These are phyloP conservation scores for Junonia oenone DNA, from an alignment of 2,888 invertebrate species.

Conservation along the genomic window DNA sequence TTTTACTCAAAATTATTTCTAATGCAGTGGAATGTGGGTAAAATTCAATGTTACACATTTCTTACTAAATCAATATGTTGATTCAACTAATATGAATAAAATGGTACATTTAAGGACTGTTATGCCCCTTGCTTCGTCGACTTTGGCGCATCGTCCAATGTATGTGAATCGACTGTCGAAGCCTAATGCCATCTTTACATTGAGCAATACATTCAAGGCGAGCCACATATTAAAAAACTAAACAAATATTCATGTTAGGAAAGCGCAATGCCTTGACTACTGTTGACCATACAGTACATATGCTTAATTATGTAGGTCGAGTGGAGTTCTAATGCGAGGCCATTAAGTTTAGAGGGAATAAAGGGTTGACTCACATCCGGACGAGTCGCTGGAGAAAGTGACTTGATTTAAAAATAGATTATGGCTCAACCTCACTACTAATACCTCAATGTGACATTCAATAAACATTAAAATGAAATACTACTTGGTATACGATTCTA, in stretches of 20 bases:
- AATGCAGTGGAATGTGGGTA: too few relatives aligned
- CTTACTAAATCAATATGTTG: too few relatives aligned
- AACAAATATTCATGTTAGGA: constrained; percentile 60
- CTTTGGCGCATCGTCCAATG: constrained; percentile 46
- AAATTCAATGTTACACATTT: too few relatives aligned
- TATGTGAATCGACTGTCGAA: constrained; percentile 40
- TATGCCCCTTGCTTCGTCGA: constrained; percentile 1
- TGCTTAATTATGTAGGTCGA: constrained; percentile 26
- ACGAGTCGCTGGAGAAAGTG: constrained; percentile 36
- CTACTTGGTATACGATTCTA: neutral
- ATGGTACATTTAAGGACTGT: neutral
- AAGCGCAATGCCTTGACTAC: constrained; percentile 50
- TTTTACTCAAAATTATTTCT: constrained; percentile 21
- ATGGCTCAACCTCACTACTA: neutral
- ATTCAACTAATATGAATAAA: neutral
- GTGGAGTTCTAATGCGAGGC: constrained; percentile 46
- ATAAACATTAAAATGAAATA: neutral
- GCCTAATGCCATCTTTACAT: constrained; percentile 58
- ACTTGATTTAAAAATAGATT: constrained; percentile 16
- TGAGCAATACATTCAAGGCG: constrained; percentile 66
- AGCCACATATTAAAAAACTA: constrained; percentile 62
- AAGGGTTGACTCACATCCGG: constrained; percentile 73
- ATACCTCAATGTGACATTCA: neutral
- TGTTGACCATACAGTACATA: constrained; percentile 28
- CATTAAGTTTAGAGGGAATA: constrained; percentile 33